Conservation (phyloP, 2,113 vertebrate genomes). For the Tetrao urogallus region DNA sequence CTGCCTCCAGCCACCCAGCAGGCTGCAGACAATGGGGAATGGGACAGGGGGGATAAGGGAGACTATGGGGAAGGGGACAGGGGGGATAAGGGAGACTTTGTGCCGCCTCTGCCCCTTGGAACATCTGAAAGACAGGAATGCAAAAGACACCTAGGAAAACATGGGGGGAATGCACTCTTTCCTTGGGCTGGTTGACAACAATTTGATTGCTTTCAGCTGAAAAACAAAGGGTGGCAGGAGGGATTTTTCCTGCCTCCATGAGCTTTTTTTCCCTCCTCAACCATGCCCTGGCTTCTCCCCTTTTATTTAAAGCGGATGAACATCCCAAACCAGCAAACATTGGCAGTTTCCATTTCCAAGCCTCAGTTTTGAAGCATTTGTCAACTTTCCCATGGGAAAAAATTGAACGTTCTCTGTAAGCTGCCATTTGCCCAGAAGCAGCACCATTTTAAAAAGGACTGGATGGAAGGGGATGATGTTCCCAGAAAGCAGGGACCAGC, state of each 20-base stretch:
- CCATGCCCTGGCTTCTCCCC: background rate
- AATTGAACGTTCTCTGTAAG: background rate
- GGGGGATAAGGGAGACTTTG: background rate
- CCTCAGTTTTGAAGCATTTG: background rate
- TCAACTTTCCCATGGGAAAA: background rate
- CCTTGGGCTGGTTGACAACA: background rate
- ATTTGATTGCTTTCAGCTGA: background rate
- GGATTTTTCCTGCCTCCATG: background rate
- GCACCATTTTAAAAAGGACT: background rate
- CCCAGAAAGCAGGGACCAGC: background rate
- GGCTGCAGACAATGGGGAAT: background rate
- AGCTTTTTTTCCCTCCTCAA: accelerated
- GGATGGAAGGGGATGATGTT: background rate
- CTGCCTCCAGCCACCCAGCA: background rate
- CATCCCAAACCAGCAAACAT: background rate
- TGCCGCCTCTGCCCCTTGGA: too few relatives aligned
- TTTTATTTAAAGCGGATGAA: background rate
- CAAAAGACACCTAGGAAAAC: background rate
- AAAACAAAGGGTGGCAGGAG: background rate
- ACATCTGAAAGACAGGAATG: background rate
- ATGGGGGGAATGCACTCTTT: background rate
- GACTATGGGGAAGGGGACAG: too few relatives aligned
- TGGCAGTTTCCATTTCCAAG: accelerated
- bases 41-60: background rate
- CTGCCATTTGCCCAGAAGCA: background rate